Evolutionary conservation across 2,797 vertebrate species (phyloP), one percentile per base, ranked within the genome.

Genomic region (Myotis myotis): DNA sequence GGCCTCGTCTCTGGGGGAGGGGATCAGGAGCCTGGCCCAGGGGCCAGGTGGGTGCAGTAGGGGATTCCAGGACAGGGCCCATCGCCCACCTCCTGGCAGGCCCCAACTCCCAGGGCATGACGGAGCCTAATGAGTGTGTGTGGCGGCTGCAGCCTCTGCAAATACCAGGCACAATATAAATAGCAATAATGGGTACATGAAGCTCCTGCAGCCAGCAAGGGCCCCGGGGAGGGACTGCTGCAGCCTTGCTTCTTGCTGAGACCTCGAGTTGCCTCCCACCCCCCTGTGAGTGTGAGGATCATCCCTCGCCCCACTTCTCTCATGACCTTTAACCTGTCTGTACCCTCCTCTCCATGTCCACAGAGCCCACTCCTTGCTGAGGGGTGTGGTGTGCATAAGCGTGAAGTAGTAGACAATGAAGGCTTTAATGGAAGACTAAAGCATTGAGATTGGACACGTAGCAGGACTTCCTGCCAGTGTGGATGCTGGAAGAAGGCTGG

Each of bases 171-270:
- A 13, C 87, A 94, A 71, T 95, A 94, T 93, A 97, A 97, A 96
- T 96, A 96, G 97, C 93, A 93, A 84, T 96, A 95, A 96, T 92
- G 96, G 94, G 92, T 94, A 97, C 96, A 97, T 70, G 96, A 94
- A 92, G 93, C 94, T 87, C 90, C 92, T 0, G 55, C 87, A 53
- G 94, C 36, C 93, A 75, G 85, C 0, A 0, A 75, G 49, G 25
- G 82, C 64, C 90, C 71, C 57, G 2, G 36, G 78, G 86, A 88
- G 82, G 92, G 83, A 57, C 82, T 3, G 83, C 53, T 9, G 17
- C 89, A 66, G 79, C 38, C 51, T 38, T 11, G 91, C 70, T 83
- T 72, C 55, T 55, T 75, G 85, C 25, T 0, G 8, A 93, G 51
- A 76, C 68, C 8, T 28, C 30, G 84, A 93, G n/a, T 9, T 7